Percentiles rank a stretch among this genome's conserved stretches.
Evolutionary conservation across 2,113 vertebrate genomes (phyloP).

Genomic region (Ahaetulla prasina): DNA sequence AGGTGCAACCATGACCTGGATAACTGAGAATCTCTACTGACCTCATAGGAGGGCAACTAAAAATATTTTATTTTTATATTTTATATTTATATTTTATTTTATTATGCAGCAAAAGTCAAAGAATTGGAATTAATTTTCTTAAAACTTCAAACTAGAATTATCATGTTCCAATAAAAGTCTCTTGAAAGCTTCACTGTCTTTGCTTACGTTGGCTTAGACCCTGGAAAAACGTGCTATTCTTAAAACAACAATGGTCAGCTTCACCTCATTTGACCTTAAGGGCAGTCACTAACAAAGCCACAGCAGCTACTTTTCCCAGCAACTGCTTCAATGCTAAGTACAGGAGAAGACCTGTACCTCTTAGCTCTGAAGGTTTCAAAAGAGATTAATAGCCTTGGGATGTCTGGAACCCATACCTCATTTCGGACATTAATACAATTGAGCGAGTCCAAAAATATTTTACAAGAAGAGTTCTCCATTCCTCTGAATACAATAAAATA

Average conservation of each 20-base stretch:
- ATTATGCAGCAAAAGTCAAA: neutral
- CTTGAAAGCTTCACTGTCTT: neutral
- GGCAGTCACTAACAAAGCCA: neutral
- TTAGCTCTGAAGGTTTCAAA: neutral
- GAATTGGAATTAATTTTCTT: neutral
- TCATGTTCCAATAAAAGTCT: neutral
- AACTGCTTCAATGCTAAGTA: neutral
- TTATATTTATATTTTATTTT: too few relatives aligned
- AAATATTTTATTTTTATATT: neutral
- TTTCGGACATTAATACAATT: too few relatives aligned
- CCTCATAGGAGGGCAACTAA: neutral
- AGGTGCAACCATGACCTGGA: too few relatives aligned
- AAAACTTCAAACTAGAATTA: neutral
- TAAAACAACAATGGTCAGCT: neutral
- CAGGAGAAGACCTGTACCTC: neutral
- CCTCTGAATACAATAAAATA: too few relatives aligned
- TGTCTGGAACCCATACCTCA: too few relatives aligned
- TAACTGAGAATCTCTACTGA: too few relatives aligned
- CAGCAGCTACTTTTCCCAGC: neutral
- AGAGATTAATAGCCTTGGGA: neutral
- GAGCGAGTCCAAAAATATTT: too few relatives aligned
- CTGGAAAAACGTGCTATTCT: neutral
- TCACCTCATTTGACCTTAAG: neutral
- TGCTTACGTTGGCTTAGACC: neutral
- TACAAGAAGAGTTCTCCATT: too few relatives aligned